A percentile compares a stretch with the other conserved stretches of the same genome.
Conservation (phyloP, 2,797 vertebrate genomes). For the Helarctos malayanus region DNA sequence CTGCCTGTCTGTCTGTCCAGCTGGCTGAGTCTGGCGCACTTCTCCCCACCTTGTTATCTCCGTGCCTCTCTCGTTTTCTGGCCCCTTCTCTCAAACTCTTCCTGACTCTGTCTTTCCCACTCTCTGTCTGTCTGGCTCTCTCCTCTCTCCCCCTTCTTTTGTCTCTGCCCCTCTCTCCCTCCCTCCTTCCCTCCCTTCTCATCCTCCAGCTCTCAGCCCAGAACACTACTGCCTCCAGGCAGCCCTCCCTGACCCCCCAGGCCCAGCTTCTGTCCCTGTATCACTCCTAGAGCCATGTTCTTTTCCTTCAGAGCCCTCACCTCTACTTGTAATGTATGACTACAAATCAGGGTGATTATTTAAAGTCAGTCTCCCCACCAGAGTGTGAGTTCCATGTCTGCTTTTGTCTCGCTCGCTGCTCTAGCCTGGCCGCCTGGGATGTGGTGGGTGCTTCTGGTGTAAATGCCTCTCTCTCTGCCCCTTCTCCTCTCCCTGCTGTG, state of each 20-base stretch:
- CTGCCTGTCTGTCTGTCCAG: not conserved
- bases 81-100: not conserved
- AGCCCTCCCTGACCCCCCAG: not conserved
- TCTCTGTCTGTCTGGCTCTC: not conserved
- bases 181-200: not conserved
- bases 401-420: not conserved
- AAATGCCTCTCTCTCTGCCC: not conserved
- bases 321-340: not conserved
- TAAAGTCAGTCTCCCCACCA: not conserved
- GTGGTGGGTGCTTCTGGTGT: not conserved
- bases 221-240: constrained; percentile 30
- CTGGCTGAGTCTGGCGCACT: not conserved
- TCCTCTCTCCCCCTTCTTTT: not conserved
- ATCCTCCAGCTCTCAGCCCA: not conserved
- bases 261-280: not conserved
- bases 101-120: not conserved
- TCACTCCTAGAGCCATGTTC: not conserved
- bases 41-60: not conserved
- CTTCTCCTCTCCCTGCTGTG: not conserved
- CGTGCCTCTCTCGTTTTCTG: not conserved
- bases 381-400: not conserved
- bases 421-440: not conserved
- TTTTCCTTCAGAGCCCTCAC: not conserved
- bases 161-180: not conserved
- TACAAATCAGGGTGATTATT: not conserved